Evolutionary conservation across 23 tunicate genomes (phyloP).

Genomic region (Trididemnum miniatum): DNA sequence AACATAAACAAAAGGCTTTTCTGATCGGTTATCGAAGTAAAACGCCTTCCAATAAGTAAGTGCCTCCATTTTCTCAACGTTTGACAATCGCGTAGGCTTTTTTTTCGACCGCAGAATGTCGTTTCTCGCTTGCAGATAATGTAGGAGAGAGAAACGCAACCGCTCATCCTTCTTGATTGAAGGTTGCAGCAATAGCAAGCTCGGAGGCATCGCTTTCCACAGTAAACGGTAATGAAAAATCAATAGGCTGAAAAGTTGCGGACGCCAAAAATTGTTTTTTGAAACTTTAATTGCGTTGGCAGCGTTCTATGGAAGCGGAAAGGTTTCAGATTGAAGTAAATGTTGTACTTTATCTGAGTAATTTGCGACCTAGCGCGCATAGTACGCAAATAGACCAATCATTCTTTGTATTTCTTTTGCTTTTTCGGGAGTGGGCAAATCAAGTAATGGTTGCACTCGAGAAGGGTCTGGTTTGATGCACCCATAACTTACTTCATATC

Average conservation of each 20-base stretch:
- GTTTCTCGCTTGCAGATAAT: not conserved
- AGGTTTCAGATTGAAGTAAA: not conserved
- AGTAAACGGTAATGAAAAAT: not conserved
- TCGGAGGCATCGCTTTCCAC: not conserved
- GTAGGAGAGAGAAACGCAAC: not conserved
- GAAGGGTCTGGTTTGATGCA: not conserved
- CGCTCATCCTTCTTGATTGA: not conserved
- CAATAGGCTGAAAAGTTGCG: not conserved
- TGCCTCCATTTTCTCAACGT: not conserved
- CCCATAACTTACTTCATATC: not conserved
- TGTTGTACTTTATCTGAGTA: not conserved
- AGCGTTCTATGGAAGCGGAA: not conserved
- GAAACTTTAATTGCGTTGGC: not conserved
- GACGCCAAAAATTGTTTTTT: not conserved
- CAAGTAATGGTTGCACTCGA: not conserved
- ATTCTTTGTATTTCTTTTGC: not conserved
- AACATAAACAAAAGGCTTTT: slow-evolving; percentile 1
- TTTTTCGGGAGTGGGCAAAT: not conserved
- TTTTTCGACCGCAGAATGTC: not conserved
- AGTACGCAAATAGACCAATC: not conserved
- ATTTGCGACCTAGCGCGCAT: not conserved
- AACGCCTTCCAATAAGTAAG: not conserved
- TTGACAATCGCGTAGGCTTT: not conserved
- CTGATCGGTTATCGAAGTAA: not conserved
- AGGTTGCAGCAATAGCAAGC: not conserved